phyloP scores from a whole-genome alignment of 64 coral and sea anemone genomes.

The Anthopleura sola region DNA sequence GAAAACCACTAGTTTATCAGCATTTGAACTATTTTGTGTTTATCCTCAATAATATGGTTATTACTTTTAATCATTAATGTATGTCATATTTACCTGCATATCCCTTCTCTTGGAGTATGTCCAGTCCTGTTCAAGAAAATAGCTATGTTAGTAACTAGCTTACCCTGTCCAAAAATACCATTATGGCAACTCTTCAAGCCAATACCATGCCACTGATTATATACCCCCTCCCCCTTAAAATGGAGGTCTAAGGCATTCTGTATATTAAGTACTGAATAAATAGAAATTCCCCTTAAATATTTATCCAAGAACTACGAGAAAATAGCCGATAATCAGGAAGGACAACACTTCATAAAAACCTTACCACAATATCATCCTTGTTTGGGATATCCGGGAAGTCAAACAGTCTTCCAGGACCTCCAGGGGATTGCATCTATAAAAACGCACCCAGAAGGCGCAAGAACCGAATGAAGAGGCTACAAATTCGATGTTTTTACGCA shows the following conservation, averaged over 20 bases:
- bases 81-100: conserved; percentile 56
- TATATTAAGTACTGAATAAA: too few relatives aligned
- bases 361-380: conserved; percentile 87
- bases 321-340: neutral
- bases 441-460: neutral
- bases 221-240: neutral
- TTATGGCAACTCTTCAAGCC: too few relatives aligned
- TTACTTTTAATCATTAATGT: too few relatives aligned
- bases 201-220: too few relatives aligned
- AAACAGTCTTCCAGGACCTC: conserved; percentile 32
- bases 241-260: too few relatives aligned
- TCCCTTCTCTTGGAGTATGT: conserved; percentile 93
- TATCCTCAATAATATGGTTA: too few relatives aligned
- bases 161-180: neutral
- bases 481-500: neutral
- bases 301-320: neutral
- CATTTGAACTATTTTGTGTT: too few relatives aligned
- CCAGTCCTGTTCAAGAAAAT: conserved; percentile 68
- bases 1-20: too few relatives aligned
- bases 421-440: conserved; percentile 68
- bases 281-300: neutral
- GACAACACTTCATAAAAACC: too few relatives aligned
- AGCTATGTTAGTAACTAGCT: neutral
- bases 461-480: neutral
- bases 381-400: conserved; percentile 91